Percentiles rank a stretch among this genome's conserved stretches.
phyloP scores from a whole-genome alignment of 2,113 vertebrate genomes.

The Varanus salvator region DNA sequence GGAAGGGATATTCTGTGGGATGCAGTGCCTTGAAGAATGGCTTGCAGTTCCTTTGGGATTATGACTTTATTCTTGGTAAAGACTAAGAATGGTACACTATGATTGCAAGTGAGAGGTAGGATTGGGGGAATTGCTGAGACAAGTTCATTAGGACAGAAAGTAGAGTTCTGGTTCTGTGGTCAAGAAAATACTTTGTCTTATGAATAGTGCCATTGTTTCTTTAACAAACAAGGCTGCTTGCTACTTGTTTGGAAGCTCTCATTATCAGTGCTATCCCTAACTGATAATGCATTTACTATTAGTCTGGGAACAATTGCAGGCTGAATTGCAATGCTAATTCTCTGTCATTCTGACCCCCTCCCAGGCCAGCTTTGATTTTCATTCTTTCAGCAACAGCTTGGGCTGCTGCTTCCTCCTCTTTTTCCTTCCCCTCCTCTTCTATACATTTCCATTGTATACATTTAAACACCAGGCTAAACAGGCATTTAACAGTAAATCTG shows the following conservation, averaged over 20 bases:
- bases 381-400: too few species aligned
- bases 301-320: background rate
- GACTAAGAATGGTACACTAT: background rate
- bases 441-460: too few species aligned
- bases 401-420: too few species aligned
- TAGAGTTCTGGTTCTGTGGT: background rate
- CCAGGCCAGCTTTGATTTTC: background rate
- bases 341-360: background rate
- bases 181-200: background rate
- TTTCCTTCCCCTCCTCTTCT: too few species aligned
- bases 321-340: background rate
- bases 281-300: background rate
- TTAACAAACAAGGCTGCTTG: background rate
- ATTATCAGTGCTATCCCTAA: background rate
- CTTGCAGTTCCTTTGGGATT: background rate
- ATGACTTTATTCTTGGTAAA: background rate
- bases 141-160: background rate
- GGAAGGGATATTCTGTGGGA: too few species aligned
- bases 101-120: rapidly evolving
- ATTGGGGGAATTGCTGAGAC: background rate
- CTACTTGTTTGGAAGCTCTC: background rate
- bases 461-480: too few species aligned
- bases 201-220: background rate
- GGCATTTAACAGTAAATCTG: too few species aligned
- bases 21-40: too few species aligned